These are phyloP conservation scores for Anarrhichthys ocellatus DNA, from an alignment of 2,113 vertebrate species.

Conservation along the genomic window DNA sequence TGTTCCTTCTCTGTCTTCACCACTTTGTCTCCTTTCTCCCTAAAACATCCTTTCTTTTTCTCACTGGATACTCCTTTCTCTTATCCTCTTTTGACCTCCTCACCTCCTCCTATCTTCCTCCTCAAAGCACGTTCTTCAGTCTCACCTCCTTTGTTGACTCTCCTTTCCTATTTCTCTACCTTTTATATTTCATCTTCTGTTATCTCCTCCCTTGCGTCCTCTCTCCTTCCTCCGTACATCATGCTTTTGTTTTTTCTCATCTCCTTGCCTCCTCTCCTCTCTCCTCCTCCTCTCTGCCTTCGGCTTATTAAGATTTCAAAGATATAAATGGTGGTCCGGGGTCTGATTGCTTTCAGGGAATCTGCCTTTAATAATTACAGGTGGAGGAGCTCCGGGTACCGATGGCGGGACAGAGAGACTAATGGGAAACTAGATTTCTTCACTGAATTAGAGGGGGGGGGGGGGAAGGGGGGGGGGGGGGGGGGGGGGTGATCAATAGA, in stretches of 20 bases:
- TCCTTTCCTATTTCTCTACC: no score
- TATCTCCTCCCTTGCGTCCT: no score
- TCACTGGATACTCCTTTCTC: not conserved
- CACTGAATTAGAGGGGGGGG: conserved; percentile 95
- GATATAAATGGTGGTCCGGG: conserved; percentile 89
- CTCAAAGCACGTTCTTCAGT: not conserved
- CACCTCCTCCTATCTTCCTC: no score
- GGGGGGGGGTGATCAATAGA: conserved; percentile 93
- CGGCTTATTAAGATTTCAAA: conserved; percentile 97
- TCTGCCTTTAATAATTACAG: conserved; percentile 99
- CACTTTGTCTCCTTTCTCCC: not conserved
- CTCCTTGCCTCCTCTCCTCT: not conserved
- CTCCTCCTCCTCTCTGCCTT: conserved; percentile 8
- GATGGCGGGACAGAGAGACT: conserved; percentile 94
- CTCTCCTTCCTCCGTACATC: not conserved
- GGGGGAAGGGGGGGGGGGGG: conserved; percentile 65
- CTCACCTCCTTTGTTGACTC: no score
- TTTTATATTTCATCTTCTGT: not conserved
- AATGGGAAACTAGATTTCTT: conserved; percentile 99
- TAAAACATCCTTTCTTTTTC: not conserved
- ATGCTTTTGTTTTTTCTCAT: not conserved
- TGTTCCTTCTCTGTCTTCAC: not conserved
- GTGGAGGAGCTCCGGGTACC: conserved; percentile 90
- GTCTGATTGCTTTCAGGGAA: conserved; percentile 99
- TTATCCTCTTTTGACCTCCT: not conserved